Evolutionary conservation across 2,797 vertebrate species (phyloP), one percentile per base, ranked within the genome.

Genomic region (Falco concolor): DNA sequence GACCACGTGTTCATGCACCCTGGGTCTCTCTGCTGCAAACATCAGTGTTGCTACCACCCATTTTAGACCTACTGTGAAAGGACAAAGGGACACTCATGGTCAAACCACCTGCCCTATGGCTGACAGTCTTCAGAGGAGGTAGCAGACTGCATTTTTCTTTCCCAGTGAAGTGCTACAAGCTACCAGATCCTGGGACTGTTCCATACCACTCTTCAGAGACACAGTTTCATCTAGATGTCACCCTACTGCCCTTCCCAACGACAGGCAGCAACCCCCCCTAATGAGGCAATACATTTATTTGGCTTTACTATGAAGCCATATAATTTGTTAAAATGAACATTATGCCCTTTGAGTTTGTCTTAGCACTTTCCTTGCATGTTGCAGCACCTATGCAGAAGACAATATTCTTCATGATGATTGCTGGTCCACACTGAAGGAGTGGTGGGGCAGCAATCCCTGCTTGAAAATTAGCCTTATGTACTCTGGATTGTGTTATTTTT

Each of bases 31-130:
- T 52, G 15, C 42, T n/a, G 57, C 47, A 30, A 59, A 40, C 57
- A 45, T 10, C 45, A 27, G 20, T 24, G 40, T 40, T 50, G 64
- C 32, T 25, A 50, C 13, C 17, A 8, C 13, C 23, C 3, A 0
- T 53, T 63, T 64, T 53, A 73, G 36, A 49, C 5, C 23, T 38
- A 15, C 49, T 50, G 57, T 32, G 79, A 18, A 44, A 56, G 40
- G 65, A 15, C 0, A 2, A 47, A 63, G 47, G 64, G 34, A 72
- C 19, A 5, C 11, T 40, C 0, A 0, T 28, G 84, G 45, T 69
- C 82, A 87, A 30, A n/a, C 27, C 38, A 79, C 52, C 54, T 73
- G 54, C 38, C 34, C 67, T 53, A 30, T 2, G 2, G 36, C 69
- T 69, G 30, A 8, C 32, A 45, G 27, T 19, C 36, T 27, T 60